Percentiles rank a stretch among this genome's conserved stretches.
phyloP scores from a whole-genome alignment of 2,113 vertebrate species.

The Nothoprocta perdicaria region DNA sequence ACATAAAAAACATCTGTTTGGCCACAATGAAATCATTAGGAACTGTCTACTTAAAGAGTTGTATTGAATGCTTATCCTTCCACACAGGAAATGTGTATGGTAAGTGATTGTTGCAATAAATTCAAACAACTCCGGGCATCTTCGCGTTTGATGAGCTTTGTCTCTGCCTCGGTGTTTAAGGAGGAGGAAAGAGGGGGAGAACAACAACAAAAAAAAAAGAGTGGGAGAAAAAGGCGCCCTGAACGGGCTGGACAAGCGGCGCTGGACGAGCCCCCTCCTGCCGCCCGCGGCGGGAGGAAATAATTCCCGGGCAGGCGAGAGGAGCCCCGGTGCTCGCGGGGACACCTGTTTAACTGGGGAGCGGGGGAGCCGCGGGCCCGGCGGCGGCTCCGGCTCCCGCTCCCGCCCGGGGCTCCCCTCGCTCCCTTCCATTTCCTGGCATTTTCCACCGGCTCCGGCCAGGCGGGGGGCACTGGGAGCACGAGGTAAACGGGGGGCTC shows the following conservation, averaged over 20 bases:
- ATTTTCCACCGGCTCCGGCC: neutral
- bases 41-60: constrained; percentile 71
- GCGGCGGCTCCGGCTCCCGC: too few relatives aligned
- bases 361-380: neutral
- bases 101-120: constrained; percentile 75
- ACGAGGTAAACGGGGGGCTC: neutral
- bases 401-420: neutral
- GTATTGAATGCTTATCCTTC: constrained; percentile 72
- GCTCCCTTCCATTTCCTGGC: constrained; percentile 17
- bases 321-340: neutral
- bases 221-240: neutral
- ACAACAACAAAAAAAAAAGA: neutral
- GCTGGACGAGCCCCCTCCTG: neutral
- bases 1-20: constrained; percentile 74
- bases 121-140: constrained; percentile 68
- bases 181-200: too few relatives aligned
- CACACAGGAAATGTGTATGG: constrained; percentile 76
- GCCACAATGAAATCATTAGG: constrained; percentile 78
- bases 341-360: constrained; percentile 65
- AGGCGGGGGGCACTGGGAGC: neutral
- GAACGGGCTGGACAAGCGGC: neutral
- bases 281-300: neutral
- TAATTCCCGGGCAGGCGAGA: neutral
- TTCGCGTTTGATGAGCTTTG: constrained; percentile 54
- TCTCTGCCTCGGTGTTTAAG: too few relatives aligned